Base-by-base conservation (phyloP, 2,888 invertebrate species). In the Cheiracanthium punctorium region DNA sequence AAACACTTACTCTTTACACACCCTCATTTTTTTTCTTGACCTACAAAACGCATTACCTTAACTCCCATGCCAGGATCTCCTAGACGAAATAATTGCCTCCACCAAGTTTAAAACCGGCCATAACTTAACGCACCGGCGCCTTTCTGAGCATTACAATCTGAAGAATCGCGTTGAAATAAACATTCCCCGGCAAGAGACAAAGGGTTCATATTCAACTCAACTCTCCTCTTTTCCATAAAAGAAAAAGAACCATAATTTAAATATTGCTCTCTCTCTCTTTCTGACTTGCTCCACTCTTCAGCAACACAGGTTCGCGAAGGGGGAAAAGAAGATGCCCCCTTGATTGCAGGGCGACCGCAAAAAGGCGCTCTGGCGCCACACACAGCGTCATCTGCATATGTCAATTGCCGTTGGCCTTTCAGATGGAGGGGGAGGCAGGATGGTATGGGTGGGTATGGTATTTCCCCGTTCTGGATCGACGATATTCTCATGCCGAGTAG, bases 371-470 rank as follows among this genome's bases (percentile, higher is more conserved):
- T 32, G 41, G 17, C 14, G 37, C 65, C 73, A 72, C 71, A 70
- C 73, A 73, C 30, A 1, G 67, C 77, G 73, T 67, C 77, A 79
- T 84, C 77, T 84, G 84, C 84, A 84, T 79, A 84, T 77, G 77
- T 84, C 84, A 77, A 84, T 84, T 84, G 84, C 77, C 43, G 67
- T 65, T 76, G 77, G 72, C 77, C 84, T 84, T 79, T 79, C 37
- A 69, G 52, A 4, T 30, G 71, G 14, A 70, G 70, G 69, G 41
- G 70, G 17, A 17, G 48, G 17, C n/a, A n/a, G n/a, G 37, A 10
- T 37, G 10, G 37, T 37, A 37, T 37, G 37, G n/a, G 58, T 4
- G 7, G 58, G 4, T n/a, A 4, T 37, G 43, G 43, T 72, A 41
- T 48, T 29, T 43, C 43, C 43, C 77, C 72, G 77, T 84, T 79